Evolutionary conservation across 2,888 invertebrate genomes (phyloP), one percentile per base, ranked within the genome.

Genomic region (Mechanitis mazaeus): DNA sequence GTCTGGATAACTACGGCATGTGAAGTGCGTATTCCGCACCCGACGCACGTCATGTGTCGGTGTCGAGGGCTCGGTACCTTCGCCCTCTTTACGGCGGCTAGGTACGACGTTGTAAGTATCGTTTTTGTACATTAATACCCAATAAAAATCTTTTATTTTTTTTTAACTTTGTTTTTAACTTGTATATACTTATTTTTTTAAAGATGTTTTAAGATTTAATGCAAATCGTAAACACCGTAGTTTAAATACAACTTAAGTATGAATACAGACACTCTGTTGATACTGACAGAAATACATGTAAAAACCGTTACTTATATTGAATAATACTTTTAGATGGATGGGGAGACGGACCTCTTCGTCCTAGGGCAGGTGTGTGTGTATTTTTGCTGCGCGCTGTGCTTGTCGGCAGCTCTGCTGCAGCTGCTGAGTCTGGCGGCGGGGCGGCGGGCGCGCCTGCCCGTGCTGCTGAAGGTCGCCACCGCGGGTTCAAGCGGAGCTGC

Each of bases 1-100:
- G 90, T 78, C 55, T 91, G 78, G 87, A 85, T 72, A 76, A 90
- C 78, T 69, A 86, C 75, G 75, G 83, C 82, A 7, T 87, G 88
- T 59, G 84, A 87, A 53, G 81, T 85, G 57, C 80, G 84, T n/a
- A 77, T 85, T 46, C 86, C 85, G 1, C 85, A 87, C 63, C 75
- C 81, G 0, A 75, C 81, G 0, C 83, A 82, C 63, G 82, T 84
- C 45, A 75, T 80, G 4, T 90, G 89, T 68, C 78, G 83, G 5
- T 90, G 89, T 65, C 76, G 81, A 0, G 85, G 86, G 0, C 73
- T 85, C 9, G 88, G 85, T n/a, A 88, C 89, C 0, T 81, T 82
- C 58, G 87, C 84, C 0, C 78, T 90, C 2, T 84, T 90, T 67
- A 86, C 84, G 11, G 75, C 86, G 53, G 81, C 83, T 1, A 76